Conservation (phyloP, 2,888 invertebrate species). For the Byasa hedistus region DNA sequence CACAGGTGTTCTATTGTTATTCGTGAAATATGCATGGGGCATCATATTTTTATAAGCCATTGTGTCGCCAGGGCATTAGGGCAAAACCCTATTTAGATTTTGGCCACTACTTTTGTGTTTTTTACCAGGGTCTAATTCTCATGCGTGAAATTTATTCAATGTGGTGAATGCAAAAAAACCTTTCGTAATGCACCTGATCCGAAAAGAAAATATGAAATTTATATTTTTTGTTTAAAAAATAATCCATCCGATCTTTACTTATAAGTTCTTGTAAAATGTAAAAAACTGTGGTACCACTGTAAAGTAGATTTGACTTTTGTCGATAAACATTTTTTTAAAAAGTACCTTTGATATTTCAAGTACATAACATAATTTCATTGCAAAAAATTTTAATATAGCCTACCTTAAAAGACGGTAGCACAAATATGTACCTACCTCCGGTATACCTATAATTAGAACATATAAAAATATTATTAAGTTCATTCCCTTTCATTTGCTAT, state of each 20-base stretch:
- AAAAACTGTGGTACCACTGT: too few relatives aligned
- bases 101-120: slow-evolving; percentile 32
- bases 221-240: slow-evolving; percentile 23
- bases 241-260: slow-evolving; percentile 34
- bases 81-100: slow-evolving; percentile 40
- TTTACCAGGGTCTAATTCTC: slow-evolving; percentile 25
- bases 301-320: too few relatives aligned
- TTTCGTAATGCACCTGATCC: slow-evolving; percentile 19
- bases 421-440: too few relatives aligned
- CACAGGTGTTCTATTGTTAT: slow-evolving; percentile 62
- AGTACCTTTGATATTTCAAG: too few relatives aligned
- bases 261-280: too few relatives aligned
- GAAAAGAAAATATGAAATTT: slow-evolving; percentile 9
- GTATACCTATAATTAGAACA: too few relatives aligned
- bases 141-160: slow-evolving; percentile 26
- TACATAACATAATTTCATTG: too few relatives aligned
- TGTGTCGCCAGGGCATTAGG: slow-evolving; percentile 49
- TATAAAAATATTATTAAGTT: too few relatives aligned
- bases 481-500: too few relatives aligned
- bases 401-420: too few relatives aligned
- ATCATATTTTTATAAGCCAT: slow-evolving; percentile 43
- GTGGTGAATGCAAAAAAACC: slow-evolving; percentile 22
- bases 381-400: too few relatives aligned
- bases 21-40: slow-evolving; percentile 54
- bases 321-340: too few relatives aligned